Evolutionary conservation across 2,113 vertebrate genomes (phyloP).

Genomic region (Oostethus manadensis): DNA sequence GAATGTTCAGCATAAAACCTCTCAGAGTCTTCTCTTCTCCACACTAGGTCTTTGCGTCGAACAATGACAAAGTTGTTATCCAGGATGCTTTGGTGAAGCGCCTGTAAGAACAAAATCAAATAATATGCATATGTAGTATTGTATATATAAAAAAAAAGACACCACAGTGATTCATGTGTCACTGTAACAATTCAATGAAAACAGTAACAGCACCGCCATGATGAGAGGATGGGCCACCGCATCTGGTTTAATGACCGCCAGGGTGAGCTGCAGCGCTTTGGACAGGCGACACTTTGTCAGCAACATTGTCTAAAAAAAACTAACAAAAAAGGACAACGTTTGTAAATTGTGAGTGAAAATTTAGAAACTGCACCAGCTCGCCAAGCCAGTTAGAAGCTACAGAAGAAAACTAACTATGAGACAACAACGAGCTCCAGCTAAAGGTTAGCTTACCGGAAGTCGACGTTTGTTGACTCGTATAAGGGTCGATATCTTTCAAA

Average conservation of each 20-base stretch:
- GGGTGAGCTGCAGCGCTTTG: slow-evolving; percentile 82
- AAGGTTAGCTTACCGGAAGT: background rate
- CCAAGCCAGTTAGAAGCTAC: background rate
- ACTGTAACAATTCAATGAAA: background rate
- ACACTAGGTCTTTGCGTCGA: slow-evolving; percentile 75
- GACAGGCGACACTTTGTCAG: slow-evolving; percentile 42
- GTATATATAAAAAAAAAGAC: background rate
- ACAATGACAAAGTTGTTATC: slow-evolving; percentile 81
- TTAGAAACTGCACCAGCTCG: background rate
- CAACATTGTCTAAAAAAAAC: slow-evolving; percentile 36
- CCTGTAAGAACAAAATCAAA: slow-evolving; percentile 64
- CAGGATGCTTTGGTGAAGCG: slow-evolving; percentile 84
- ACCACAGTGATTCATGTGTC: background rate
- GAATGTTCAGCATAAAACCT: slow-evolving; percentile 87
- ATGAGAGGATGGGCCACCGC: slow-evolving; percentile 86
- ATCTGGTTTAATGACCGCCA: slow-evolving; percentile 89
- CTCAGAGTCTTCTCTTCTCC: slow-evolving; percentile 77
- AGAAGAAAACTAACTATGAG: background rate
- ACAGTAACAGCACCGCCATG: slow-evolving; percentile 69
- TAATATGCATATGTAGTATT: background rate
- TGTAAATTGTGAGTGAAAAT: background rate
- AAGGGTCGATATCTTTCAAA: background rate
- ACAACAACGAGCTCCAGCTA: background rate
- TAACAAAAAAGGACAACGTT: background rate
- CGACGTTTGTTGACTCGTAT: background rate